These are phyloP conservation scores for Myodes glareolus DNA, from an alignment of 2,113 vertebrate species.

Conservation along the genomic window DNA sequence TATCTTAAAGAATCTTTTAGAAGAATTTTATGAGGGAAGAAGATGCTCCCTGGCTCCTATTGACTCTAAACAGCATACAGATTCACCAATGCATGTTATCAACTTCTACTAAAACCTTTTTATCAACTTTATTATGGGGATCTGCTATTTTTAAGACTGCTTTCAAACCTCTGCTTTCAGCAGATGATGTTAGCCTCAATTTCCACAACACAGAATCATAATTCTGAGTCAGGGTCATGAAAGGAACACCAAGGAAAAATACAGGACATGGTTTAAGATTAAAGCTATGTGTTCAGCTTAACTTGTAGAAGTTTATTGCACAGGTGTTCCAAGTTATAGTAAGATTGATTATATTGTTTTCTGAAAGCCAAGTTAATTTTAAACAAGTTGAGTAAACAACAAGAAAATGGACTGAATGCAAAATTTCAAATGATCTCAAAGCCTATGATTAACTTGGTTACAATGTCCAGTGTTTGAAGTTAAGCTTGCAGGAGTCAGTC, in stretches of 20 bases:
- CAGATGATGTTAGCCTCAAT: not conserved
- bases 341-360: not conserved
- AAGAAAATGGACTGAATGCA: not conserved
- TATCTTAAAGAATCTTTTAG: not conserved
- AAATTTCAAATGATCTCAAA: not conserved
- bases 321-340: not conserved
- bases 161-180: not conserved
- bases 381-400: not conserved
- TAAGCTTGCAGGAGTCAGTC: not conserved
- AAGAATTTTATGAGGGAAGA: not conserved
- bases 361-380: not conserved
- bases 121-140: not conserved
- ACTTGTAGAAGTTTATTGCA: not conserved
- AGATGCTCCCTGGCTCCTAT: not conserved
- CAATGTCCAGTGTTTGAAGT: not conserved
- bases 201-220: not conserved
- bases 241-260: not conserved
- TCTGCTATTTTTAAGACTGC: not conserved
- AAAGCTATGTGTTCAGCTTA: not conserved
- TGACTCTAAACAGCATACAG: not conserved
- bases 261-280: not conserved
- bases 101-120: not conserved
- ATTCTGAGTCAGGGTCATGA: not conserved
- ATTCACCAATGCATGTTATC: not conserved
- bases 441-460: not conserved